A percentile compares a stretch with the other conserved stretches of the same genome.
These are phyloP conservation scores for Tubiluchus corallicola DNA, from an alignment of 2,888 invertebrate genomes.

Conservation along the genomic window DNA sequence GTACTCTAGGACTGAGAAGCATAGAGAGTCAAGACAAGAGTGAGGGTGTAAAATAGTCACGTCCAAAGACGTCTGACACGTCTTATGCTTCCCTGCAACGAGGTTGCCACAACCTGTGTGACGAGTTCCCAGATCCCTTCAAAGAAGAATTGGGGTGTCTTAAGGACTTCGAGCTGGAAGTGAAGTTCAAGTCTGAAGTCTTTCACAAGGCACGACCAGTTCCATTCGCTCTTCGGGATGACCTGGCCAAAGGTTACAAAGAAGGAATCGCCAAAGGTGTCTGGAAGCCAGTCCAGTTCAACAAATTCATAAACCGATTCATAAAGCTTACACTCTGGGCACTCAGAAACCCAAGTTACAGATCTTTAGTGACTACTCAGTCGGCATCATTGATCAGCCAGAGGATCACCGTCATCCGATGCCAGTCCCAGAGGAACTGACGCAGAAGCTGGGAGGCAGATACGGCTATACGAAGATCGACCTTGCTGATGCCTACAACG, in stretches of 20 bases:
- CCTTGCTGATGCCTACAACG: neutral
- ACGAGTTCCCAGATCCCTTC: too few species aligned
- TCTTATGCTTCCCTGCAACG: too few species aligned
- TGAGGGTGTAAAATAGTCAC: too few species aligned
- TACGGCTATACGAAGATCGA: neutral
- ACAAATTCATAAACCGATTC: neutral
- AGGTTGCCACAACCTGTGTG: too few species aligned
- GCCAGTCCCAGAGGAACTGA: neutral
- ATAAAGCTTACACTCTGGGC: too few species aligned
- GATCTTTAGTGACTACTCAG: neutral
- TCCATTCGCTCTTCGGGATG: constrained; percentile 9
- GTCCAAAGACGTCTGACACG: too few species aligned
- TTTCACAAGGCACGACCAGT: constrained; percentile 10
- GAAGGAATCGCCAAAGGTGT: constrained; percentile 10
- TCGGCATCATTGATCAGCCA: neutral
- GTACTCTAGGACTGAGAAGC: too few species aligned
- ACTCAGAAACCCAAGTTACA: constrained; percentile 8
- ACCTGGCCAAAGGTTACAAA: constrained; percentile 6
- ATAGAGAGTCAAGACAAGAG: too few species aligned
- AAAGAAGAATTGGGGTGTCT: too few species aligned
- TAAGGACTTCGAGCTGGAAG: too few species aligned
- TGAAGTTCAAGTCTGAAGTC: too few species aligned
- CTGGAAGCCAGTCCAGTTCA: constrained; percentile 7
- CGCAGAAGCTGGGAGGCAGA: neutral
- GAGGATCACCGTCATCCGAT: neutral